These are phyloP conservation scores for Theodoxus fluviatilis DNA, from an alignment of 2,888 invertebrate species.

Conservation along the genomic window DNA sequence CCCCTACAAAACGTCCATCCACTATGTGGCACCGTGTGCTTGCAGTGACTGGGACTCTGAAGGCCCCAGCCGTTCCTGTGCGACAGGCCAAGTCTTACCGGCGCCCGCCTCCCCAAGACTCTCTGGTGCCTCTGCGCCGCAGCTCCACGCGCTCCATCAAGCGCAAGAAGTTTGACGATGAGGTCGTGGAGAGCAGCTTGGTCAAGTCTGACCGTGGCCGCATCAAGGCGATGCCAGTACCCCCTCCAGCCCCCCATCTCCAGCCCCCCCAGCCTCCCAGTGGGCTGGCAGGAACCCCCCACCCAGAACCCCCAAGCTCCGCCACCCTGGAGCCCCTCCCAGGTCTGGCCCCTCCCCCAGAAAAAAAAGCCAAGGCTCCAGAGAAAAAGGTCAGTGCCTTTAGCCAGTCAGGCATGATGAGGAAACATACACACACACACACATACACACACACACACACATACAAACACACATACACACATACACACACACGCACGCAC, in stretches of 20 bases:
- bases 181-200: constrained; percentile 89
- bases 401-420: no score
- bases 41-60: no score
- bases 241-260: constrained; percentile 17
- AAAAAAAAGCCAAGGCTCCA: constrained; percentile 66
- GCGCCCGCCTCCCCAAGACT: no score
- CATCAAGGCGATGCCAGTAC: constrained; percentile 29
- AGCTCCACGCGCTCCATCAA: constrained; percentile 79
- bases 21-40: no score
- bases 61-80: no score
- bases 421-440: no score
- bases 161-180: constrained; percentile 94
- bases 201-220: constrained; percentile 66
- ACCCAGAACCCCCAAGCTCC: constrained; percentile 32
- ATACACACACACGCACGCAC: no score
- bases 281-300: constrained; percentile 36
- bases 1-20: no score
- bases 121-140: constrained; percentile 29
- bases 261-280: constrained; percentile 31
- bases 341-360: constrained; percentile 71
- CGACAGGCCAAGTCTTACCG: no score
- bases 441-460: no score
- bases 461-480: no score
- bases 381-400: no score
- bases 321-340: constrained; percentile 31